Conservation (phyloP, 2,797 vertebrate genomes). For the Salmo trutta region DNA sequence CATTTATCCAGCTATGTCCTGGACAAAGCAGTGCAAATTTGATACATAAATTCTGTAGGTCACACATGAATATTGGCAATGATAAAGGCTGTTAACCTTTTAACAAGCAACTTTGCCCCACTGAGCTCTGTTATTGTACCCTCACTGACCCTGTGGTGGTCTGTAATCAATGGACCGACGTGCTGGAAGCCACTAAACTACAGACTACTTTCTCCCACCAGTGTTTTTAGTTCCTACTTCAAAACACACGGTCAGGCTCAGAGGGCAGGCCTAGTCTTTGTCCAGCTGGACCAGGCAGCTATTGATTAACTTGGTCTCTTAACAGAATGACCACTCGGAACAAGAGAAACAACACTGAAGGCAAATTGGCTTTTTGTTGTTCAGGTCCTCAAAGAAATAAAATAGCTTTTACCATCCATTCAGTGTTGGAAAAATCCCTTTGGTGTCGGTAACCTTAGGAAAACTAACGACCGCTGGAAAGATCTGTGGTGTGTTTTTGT, state of each 20-base stretch:
- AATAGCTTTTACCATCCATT: not conserved
- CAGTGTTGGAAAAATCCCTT: not conserved
- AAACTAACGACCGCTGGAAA: not conserved
- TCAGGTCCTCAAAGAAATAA: not conserved
- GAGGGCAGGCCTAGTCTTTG: not conserved
- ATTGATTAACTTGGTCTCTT: not conserved
- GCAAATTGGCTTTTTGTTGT: not conserved
- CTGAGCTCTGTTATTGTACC: not conserved
- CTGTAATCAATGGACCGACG: not conserved
- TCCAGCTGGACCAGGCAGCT: not conserved
- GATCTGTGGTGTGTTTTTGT: not conserved
- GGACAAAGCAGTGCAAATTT: too few species aligned
- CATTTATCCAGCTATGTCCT: too few species aligned
- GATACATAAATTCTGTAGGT: too few species aligned
- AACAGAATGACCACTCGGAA: not conserved
- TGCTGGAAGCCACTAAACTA: not conserved
- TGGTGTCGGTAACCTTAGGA: not conserved
- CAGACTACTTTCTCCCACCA: not conserved
- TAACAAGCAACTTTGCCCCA: not conserved
- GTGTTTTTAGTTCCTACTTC: conserved; percentile 10
- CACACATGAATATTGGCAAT: too few species aligned
- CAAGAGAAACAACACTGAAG: not conserved
- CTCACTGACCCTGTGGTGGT: not conserved
- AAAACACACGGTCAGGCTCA: not conserved
- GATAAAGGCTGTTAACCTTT: not conserved